Evolutionary conservation across 2,797 vertebrate species (phyloP).

Genomic region (Rhabdophis nuchalis): DNA sequence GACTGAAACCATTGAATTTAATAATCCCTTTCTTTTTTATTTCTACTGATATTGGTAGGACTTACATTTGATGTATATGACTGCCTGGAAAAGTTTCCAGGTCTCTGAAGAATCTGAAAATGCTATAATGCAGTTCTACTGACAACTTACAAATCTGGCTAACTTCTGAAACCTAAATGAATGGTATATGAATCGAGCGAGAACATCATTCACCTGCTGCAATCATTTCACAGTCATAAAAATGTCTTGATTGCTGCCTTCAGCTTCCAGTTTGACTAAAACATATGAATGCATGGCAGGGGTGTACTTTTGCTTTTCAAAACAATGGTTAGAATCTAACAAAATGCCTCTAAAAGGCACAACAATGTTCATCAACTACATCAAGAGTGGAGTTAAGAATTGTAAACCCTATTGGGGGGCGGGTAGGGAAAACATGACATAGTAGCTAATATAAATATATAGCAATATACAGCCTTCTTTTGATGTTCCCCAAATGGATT

Average conservation of each 20-base stretch:
- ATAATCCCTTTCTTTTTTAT: background rate
- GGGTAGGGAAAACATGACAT: background rate
- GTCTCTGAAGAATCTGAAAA: background rate
- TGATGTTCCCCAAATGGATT: background rate
- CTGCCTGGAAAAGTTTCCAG: background rate
- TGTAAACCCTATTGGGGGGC: background rate
- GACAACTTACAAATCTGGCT: background rate
- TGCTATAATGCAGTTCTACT: background rate
- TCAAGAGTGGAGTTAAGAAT: background rate
- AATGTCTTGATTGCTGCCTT: background rate
- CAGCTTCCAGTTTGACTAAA: background rate
- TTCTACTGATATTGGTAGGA: background rate
- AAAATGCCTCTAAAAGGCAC: background rate
- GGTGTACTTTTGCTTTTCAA: background rate
- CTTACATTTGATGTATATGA: background rate
- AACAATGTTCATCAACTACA: background rate
- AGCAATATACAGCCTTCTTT: background rate
- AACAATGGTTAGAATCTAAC: background rate
- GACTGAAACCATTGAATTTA: background rate
- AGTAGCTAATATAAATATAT: background rate
- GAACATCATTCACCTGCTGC: background rate
- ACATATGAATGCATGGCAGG: background rate
- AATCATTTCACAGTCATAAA: background rate
- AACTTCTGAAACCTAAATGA: background rate
- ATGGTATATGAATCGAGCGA: background rate